phyloP scores from a whole-genome alignment of 1,140 invertebrate genomes.

The Drosophila triauraria region DNA sequence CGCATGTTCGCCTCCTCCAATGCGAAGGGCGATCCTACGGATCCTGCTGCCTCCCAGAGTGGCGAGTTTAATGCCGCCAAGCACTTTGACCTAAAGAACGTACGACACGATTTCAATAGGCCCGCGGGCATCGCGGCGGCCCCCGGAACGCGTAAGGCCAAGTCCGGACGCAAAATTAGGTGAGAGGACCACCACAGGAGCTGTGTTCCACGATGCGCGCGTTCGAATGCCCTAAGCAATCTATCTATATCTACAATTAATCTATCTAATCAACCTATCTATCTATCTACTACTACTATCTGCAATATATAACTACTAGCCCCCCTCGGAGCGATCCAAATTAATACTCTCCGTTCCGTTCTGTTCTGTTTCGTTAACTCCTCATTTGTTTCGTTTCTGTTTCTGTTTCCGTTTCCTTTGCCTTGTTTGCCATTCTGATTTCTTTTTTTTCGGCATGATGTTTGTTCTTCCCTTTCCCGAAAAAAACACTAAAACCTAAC shows the following conservation, averaged over 20 bases:
- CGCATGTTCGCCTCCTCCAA: slow-evolving; percentile 73
- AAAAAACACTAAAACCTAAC: slow-evolving; percentile 34
- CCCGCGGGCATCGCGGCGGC: slow-evolving; percentile 79
- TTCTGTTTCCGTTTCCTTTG: slow-evolving; percentile 16
- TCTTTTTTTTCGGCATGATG: slow-evolving; percentile 58
- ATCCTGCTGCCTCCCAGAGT: slow-evolving; percentile 21
- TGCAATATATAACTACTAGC: slow-evolving; percentile 25
- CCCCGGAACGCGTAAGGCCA: slow-evolving; percentile 68
- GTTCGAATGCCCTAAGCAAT: slow-evolving; percentile 35
- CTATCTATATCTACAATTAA: slow-evolving; percentile 37
- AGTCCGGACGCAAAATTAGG: slow-evolving; percentile 85
- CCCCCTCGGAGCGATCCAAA: slow-evolving; percentile 33
- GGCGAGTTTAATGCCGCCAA: slow-evolving; percentile 80
- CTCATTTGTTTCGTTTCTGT: slow-evolving; percentile 48
- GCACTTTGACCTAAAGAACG: slow-evolving; percentile 83
- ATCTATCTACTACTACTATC: slow-evolving; percentile 48
- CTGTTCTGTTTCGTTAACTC: slow-evolving; percentile 45
- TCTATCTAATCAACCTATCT: slow-evolving; percentile 51
- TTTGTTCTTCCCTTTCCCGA: slow-evolving; percentile 21
- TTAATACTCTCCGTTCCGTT: slow-evolving; percentile 52
- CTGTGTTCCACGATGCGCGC: slow-evolving; percentile 17
- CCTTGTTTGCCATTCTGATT: slow-evolving; percentile 38
- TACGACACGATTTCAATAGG: slow-evolving; percentile 84
- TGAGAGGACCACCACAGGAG: slow-evolving; percentile 68
- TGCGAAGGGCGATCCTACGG: slow-evolving; percentile 51